These are phyloP conservation scores for Muschampia plurimacula DNA, from an alignment of 2,888 invertebrate genomes.

Conservation along the genomic window DNA sequence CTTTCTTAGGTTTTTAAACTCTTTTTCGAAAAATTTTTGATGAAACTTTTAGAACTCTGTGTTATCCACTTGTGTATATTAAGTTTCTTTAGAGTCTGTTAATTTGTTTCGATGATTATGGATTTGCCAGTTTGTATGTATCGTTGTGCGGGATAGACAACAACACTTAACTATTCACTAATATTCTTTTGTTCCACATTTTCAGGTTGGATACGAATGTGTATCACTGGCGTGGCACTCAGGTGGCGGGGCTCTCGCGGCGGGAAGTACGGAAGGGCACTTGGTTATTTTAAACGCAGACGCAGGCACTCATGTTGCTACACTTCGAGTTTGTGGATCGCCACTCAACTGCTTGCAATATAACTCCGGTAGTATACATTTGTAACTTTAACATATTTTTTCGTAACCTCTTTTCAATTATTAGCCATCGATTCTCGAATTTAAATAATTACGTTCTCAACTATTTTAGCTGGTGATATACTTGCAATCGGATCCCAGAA, in stretches of 20 bases:
- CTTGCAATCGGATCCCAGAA: conserved; percentile 97
- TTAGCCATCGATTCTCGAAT: neutral
- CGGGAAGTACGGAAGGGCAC: conserved; percentile 96
- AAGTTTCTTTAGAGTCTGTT: no score
- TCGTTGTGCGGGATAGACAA: no score
- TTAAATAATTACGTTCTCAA: neutral
- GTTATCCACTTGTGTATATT: no score
- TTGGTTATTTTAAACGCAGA: conserved; percentile 94
- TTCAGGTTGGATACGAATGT: conserved; percentile 93
- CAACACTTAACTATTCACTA: no score
- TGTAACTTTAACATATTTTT: neutral
- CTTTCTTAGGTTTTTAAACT: no score
- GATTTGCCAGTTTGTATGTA: no score
- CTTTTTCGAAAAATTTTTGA: no score
- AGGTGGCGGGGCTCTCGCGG: conserved; percentile 93
- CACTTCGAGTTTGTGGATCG: conserved; percentile 94
- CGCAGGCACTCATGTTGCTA: conserved; percentile 93
- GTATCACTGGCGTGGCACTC: conserved; percentile 95
- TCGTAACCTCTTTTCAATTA: neutral
- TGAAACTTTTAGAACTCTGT: no score
- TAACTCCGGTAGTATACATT: conserved; percentile 89
- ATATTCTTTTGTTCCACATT: neutral
- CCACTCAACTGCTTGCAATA: conserved; percentile 94
- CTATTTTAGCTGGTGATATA: conserved; percentile 91
- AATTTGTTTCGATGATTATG: no score